Conservation (phyloP, 2,113 vertebrate genomes). For the Oxyruncus cristatus region DNA sequence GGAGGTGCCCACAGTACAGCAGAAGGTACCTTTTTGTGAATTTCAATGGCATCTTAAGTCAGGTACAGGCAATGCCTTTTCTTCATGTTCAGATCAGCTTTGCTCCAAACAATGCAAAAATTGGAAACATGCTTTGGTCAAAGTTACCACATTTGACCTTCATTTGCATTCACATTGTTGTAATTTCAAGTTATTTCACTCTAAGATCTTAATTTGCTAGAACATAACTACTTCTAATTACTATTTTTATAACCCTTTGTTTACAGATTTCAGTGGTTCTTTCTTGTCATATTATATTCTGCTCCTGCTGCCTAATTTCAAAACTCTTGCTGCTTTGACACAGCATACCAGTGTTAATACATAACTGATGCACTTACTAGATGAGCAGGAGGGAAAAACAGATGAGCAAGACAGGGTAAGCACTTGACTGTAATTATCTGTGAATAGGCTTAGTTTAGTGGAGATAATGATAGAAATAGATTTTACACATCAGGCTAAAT, state of each 20-base stretch:
- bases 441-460: conserved; percentile 40
- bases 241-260: not conserved
- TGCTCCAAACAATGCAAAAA: not conserved
- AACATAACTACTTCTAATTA: not conserved
- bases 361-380: conserved; percentile 33
- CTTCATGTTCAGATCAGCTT: not conserved
- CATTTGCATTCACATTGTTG: not conserved
- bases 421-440: conserved; percentile 30
- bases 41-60: not conserved
- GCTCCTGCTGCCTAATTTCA: not conserved
- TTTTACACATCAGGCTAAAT: conserved; percentile 30
- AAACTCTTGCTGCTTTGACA: conserved; percentile 16
- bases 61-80: not conserved
- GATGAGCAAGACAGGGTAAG: conserved; percentile 11
- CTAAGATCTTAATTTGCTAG: not conserved
- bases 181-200: not conserved
- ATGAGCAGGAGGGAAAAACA: conserved; percentile 15
- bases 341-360: conserved; percentile 21
- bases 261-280: not conserved
- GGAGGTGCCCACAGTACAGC: not conserved
- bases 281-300: not conserved
- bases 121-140: not conserved
- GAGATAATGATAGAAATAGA: conserved; percentile 24
- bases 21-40: not conserved
- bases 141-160: not conserved